Conservation (phyloP, 2,113 vertebrate genomes). For the Cheirogaleus medius region DNA sequence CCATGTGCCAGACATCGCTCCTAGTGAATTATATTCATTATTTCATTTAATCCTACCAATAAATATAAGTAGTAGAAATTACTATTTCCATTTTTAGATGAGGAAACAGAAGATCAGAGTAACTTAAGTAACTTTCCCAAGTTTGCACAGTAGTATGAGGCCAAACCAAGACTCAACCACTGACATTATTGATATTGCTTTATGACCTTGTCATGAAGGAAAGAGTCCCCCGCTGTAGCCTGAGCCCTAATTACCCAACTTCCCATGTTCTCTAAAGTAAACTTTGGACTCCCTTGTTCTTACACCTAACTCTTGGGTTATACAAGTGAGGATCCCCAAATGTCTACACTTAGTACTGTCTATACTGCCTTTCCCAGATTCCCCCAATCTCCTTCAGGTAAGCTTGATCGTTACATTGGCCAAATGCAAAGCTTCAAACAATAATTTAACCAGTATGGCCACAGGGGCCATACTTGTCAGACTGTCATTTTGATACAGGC, state of each 20-base stretch:
- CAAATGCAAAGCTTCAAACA: not conserved
- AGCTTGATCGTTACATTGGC: not conserved
- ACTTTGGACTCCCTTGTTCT: not conserved
- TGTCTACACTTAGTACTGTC: not conserved
- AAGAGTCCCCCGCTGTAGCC: not conserved
- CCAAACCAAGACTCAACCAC: not conserved
- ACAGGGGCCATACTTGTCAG: not conserved
- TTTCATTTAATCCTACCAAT: not conserved
- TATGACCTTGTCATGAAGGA: not conserved
- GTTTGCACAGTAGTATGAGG: not conserved
- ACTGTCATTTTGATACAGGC: not conserved
- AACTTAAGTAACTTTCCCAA: not conserved
- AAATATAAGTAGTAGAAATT: not conserved
- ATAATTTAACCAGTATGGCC: not conserved
- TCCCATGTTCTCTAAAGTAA: not conserved
- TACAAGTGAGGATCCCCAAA: not conserved
- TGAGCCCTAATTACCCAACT: not conserved
- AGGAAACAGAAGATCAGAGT: not conserved
- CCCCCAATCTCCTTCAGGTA: not conserved
- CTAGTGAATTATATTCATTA: not conserved
- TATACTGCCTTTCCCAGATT: not conserved
- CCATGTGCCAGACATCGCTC: not conserved
- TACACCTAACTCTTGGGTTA: not conserved
- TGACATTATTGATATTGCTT: not conserved
- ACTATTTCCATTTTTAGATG: constrained; percentile 32